Evolutionary conservation across 1,140 invertebrate genomes (phyloP).

Genomic region (Halictus rubicundus): DNA sequence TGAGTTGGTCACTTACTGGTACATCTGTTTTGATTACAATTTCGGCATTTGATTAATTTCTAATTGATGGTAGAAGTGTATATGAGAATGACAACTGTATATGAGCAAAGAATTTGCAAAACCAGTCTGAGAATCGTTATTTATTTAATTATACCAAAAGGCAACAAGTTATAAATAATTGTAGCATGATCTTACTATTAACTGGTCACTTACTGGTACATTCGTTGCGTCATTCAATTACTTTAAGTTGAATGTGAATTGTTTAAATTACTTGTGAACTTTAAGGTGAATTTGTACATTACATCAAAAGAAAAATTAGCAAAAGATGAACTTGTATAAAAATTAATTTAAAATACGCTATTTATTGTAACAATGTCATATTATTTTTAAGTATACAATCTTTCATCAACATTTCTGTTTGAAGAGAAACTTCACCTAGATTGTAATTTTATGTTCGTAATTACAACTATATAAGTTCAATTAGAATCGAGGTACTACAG

Average conservation of each 20-base stretch:
- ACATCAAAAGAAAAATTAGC: conserved; percentile 19
- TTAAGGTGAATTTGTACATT: conserved; percentile 6
- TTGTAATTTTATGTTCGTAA: conserved; percentile 33
- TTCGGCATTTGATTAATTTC: no score
- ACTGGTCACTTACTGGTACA: conserved; percentile 15
- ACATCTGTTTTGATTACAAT: no score
- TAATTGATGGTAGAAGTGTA: no score
- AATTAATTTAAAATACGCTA: conserved; percentile 17
- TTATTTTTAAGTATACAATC: conserved; percentile 15
- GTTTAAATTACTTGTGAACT: no score
- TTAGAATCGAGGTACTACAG: conserved; percentile 66
- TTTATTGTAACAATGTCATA: conserved; percentile 47
- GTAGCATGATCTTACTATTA: no score
- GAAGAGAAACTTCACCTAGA: conserved; percentile 29
- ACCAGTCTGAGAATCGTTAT: no score
- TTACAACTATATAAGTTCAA: conserved; percentile 44
- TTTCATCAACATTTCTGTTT: conserved; percentile 24
- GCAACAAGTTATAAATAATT: no score
- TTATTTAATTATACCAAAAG: no score
- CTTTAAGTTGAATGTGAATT: conserved; percentile 12
- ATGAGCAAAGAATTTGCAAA: no score
- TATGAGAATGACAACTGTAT: no score
- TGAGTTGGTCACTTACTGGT: no score
- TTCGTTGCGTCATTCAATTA: background rate
- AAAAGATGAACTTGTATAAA: conserved; percentile 24